Evolutionary conservation across 64 coral and sea anemone genomes (phyloP).

Genomic region (Actinia equina): DNA sequence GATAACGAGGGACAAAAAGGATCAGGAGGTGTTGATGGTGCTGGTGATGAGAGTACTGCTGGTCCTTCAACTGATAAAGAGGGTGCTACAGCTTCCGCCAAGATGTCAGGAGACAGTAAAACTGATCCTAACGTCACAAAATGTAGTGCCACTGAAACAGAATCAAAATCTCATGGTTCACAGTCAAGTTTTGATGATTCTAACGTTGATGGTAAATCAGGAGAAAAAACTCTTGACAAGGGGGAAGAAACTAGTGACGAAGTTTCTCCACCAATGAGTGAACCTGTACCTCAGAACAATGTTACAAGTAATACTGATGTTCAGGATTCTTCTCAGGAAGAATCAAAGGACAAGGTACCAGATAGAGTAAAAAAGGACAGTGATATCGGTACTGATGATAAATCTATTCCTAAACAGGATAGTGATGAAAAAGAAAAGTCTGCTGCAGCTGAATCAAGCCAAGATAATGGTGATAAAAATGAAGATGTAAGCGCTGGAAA

Average conservation of each 20-base stretch:
- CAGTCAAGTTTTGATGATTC: neutral
- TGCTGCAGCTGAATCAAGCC: neutral
- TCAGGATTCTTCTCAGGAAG: neutral
- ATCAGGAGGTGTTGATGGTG: neutral
- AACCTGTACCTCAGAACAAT: neutral
- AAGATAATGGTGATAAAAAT: neutral
- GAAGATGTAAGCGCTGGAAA: neutral
- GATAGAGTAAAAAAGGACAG: neutral
- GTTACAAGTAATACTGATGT: neutral
- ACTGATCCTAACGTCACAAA: neutral
- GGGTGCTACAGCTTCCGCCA: neutral
- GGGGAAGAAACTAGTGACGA: constrained; percentile 40
- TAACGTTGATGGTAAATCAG: neutral
- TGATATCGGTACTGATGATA: constrained; percentile 27
- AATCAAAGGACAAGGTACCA: constrained; percentile 1
- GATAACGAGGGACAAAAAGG: neutral
- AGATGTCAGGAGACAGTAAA: neutral
- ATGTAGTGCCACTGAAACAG: constrained; percentile 3
- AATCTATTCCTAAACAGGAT: constrained; percentile 52
- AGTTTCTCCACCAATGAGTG: constrained; percentile 69
- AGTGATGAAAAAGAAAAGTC: neutral
- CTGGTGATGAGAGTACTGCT: neutral
- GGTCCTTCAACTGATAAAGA: neutral
- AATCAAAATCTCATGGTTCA: neutral
- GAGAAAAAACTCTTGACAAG: neutral